Conservation (phyloP, 1,140 invertebrate species). For the Protaetia brevitarsis region DNA sequence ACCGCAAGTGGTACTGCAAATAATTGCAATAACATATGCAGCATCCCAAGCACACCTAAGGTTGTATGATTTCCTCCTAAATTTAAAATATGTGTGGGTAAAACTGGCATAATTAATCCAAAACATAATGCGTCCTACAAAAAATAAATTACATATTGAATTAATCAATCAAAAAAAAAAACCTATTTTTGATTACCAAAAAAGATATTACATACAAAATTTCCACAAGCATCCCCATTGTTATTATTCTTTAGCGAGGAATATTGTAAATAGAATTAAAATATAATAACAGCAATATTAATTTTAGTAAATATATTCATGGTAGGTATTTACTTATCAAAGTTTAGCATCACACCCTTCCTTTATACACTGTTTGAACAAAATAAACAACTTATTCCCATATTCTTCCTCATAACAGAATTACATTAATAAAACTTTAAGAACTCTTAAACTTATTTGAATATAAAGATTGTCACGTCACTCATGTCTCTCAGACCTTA, state of each 20-base stretch:
- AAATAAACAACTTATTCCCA: no score
- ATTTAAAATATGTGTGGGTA: neutral
- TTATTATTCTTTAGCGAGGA: neutral
- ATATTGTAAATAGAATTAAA: neutral
- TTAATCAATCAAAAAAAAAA: neutral
- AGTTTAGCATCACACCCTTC: no score
- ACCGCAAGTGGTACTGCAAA: conserved; percentile 3
- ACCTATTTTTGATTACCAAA: neutral
- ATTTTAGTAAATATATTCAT: neutral
- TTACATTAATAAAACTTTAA: no score
- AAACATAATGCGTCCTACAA: conserved; percentile 7
- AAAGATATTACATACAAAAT: conserved; percentile 1
- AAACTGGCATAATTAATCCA: conserved; percentile 13
- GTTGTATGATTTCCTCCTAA: conserved; percentile 11
- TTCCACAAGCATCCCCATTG: neutral
- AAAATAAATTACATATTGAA: neutral
- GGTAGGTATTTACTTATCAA: no score
- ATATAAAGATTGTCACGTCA: no score
- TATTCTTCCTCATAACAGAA: no score
- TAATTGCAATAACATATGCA: neutral
- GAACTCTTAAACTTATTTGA: no score
- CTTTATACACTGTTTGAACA: no score
- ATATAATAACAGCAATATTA: neutral
- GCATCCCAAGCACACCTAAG: conserved; percentile 1
- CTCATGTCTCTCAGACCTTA: no score